A percentile compares a stretch with the other conserved stretches of the same genome.
Evolutionary conservation across 2,888 invertebrate species (phyloP).

Genomic region (Catocala nupta): DNA sequence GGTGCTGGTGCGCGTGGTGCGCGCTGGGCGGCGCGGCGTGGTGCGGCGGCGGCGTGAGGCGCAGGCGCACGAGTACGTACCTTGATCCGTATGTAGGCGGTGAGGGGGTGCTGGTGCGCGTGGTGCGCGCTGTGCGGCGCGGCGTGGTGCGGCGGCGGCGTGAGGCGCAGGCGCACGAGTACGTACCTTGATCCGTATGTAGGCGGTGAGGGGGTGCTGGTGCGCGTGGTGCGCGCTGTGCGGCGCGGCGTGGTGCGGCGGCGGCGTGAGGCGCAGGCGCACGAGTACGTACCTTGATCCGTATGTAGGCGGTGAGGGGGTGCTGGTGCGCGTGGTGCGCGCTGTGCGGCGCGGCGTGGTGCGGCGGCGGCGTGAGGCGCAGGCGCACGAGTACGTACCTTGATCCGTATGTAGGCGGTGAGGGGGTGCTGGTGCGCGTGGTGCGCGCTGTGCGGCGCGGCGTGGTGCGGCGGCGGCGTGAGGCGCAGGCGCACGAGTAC

Average conservation of each 20-base stretch:
- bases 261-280: conserved; percentile 55
- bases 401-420: conserved; percentile 29
- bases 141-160: conserved; percentile 26
- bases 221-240: conserved; percentile 16
- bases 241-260: conserved; percentile 7
- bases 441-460: conserved; percentile 6
- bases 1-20: conserved; percentile 17
- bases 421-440: conserved; percentile 18
- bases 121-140: conserved; percentile 11
- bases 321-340: conserved; percentile 17
- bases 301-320: conserved; percentile 27
- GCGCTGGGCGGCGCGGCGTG: conserved; percentile 1
- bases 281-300: conserved; percentile 86
- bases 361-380: conserved; percentile 38
- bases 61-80: conserved; percentile 87
- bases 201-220: conserved; percentile 27
- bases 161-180: conserved; percentile 87
- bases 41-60: conserved; percentile 34
- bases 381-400: conserved; percentile 87
- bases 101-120: conserved; percentile 19
- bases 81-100: conserved; percentile 29
- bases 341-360: conserved; percentile 1
- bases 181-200: conserved; percentile 21
- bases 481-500: conserved; percentile 87
- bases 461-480: conserved; percentile 27